These are phyloP conservation scores for Drosophila neocordata DNA, from an alignment of 1,140 invertebrate species.

Conservation along the genomic window DNA sequence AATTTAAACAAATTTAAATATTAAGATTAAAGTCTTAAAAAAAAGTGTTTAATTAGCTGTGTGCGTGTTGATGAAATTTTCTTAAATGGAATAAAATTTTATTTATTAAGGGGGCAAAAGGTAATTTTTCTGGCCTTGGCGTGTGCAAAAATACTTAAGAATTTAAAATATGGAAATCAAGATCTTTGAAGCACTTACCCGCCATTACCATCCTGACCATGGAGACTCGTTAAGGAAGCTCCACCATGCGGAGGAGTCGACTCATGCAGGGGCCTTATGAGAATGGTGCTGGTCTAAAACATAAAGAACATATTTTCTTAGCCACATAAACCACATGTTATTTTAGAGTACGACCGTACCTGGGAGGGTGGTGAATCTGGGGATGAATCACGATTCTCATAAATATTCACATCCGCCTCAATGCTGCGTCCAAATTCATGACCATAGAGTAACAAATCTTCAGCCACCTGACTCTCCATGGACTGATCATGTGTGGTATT, in stretches of 20 bases:
- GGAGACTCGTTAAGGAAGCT: conserved; percentile 70
- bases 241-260: conserved; percentile 73
- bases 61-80: conserved; percentile 24
- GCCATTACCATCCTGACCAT: conserved; percentile 65
- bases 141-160: conserved; percentile 51
- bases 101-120: neutral
- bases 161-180: conserved; percentile 6
- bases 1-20: conserved; percentile 12
- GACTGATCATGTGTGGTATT: conserved; percentile 73
- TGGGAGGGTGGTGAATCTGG: conserved; percentile 81
- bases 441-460: conserved; percentile 71
- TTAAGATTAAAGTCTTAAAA: neutral
- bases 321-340: neutral
- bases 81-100: neutral
- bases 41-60: neutral
- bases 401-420: conserved; percentile 79
- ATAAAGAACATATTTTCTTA: neutral
- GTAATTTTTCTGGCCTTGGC: conserved; percentile 29
- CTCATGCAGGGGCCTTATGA: conserved; percentile 79
- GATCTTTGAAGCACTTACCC: conserved; percentile 54
- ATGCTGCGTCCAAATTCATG: conserved; percentile 65
- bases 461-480: conserved; percentile 76
- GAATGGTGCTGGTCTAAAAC: conserved; percentile 78
- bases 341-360: conserved; percentile 36
- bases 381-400: conserved; percentile 74